phyloP scores from a whole-genome alignment of 2,888 invertebrate species.

The Napeogenes inachia region DNA sequence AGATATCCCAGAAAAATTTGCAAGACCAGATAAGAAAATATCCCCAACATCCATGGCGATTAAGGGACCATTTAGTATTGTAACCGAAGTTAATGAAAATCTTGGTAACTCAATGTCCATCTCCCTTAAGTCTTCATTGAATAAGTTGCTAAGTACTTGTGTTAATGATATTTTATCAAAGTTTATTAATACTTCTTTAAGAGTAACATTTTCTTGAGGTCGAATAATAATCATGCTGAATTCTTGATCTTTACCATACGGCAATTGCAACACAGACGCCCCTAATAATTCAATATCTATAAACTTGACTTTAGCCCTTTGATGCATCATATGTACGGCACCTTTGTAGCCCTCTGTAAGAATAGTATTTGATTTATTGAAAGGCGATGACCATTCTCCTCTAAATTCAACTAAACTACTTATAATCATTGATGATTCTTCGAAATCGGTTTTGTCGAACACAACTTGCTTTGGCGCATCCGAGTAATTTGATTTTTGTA shows the following conservation, averaged over 20 bases:
- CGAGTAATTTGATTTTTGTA: background rate
- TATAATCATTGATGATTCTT: background rate
- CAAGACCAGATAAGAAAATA: background rate
- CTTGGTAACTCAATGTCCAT: background rate
- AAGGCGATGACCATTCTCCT: background rate
- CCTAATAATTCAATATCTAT: background rate
- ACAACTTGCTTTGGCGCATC: background rate
- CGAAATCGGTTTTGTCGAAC: background rate
- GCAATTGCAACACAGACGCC: background rate
- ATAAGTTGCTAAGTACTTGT: background rate
- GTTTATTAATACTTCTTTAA: background rate
- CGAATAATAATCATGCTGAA: background rate
- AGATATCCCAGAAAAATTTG: conserved; percentile 1
- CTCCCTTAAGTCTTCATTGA: background rate
- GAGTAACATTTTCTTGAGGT: background rate
- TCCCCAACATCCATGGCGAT: background rate
- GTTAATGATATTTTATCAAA: conserved; percentile 1
- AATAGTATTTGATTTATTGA: background rate
- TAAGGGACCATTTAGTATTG: background rate
- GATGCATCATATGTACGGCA: background rate
- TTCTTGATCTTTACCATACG: background rate
- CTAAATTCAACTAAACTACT: background rate
- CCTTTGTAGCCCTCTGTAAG: background rate
- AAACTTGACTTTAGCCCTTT: background rate
- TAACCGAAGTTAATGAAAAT: background rate